Base-by-base conservation (phyloP, 2,888 invertebrate species). In the Cabera pusaria region DNA sequence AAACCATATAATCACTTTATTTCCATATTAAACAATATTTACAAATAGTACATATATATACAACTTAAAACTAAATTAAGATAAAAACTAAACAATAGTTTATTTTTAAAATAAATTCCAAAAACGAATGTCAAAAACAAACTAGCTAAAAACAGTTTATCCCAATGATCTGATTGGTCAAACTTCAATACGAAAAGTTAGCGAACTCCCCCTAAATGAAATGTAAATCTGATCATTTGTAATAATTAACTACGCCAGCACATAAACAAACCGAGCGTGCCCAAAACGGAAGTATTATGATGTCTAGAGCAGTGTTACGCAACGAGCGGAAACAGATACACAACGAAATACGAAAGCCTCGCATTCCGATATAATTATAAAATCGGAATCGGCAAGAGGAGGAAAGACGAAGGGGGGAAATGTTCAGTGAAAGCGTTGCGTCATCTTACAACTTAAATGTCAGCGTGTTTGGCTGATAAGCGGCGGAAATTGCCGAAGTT, bases 261-360 rank as follows among this genome's bases (percentile, higher is more conserved):
- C 27, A 37, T 37, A 33, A 37, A 43, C 37, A 54, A 31, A 12
- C 25, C 39, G 50, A 45, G 38, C 40, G 46, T 37, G 36, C 40
- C 43, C 64, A 62, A 65, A 73, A 74, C 78, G 82, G 83, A 83
- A 82, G 75, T 75, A 57, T 66, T 62, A 69, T 59, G 56, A 59
- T 56, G 54, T 22, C 59, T 55, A 53, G 59, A 57, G 60, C 53
- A 56, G 45, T 49, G 55, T 80, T 78, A 70, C 66, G 67, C 54
- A 73, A 80, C 51, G 53, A 56, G 50, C 73, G 72, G 77, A 76
- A 82, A 68, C 69, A 72, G 66, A 79, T 74, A 70, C 72, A 60
- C n/a, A n/a, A n/a, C n/a, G n/a, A 72, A 80, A 78, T 80, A 81
- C 76, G 81, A 85, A 83, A 85, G 82, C 78, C 75, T 73, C 60